Conservation (phyloP, 2,888 invertebrate genomes). For the Hedya salicella region DNA sequence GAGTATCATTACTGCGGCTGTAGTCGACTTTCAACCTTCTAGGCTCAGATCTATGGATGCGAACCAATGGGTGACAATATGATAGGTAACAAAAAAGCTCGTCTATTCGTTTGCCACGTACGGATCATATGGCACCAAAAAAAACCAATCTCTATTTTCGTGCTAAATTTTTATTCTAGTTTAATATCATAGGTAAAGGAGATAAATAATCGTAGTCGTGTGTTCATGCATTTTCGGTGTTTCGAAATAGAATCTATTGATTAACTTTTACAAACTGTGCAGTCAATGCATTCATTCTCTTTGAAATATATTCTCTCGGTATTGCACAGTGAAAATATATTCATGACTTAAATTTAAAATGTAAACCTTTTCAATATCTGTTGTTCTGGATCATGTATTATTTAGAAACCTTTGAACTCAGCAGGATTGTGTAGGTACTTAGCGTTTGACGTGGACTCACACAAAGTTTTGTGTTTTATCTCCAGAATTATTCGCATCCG, state of each 20-base stretch:
- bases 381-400: slow-evolving; percentile 27
- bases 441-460: slow-evolving; percentile 1
- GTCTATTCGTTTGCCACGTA: no score
- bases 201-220: no score
- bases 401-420: slow-evolving; percentile 18
- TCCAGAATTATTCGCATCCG: not conserved
- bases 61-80: no score
- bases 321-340: slow-evolving; percentile 15
- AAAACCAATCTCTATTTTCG: no score
- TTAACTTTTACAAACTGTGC: not conserved
- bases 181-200: no score
- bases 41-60: no score
- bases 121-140: no score
- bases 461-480: slow-evolving; percentile 17
- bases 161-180: no score
- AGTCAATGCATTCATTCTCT: not conserved
- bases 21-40: no score
- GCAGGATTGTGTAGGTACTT: slow-evolving; percentile 1
- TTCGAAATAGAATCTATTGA: not conserved
- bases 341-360: slow-evolving; percentile 19
- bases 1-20: no score
- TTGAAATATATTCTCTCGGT: slow-evolving; percentile 1
- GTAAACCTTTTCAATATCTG: slow-evolving; percentile 10
- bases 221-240: not conserved
- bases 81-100: no score